Base-by-base conservation (phyloP, 2,797 vertebrate species). In the Lepus townsendii region DNA sequence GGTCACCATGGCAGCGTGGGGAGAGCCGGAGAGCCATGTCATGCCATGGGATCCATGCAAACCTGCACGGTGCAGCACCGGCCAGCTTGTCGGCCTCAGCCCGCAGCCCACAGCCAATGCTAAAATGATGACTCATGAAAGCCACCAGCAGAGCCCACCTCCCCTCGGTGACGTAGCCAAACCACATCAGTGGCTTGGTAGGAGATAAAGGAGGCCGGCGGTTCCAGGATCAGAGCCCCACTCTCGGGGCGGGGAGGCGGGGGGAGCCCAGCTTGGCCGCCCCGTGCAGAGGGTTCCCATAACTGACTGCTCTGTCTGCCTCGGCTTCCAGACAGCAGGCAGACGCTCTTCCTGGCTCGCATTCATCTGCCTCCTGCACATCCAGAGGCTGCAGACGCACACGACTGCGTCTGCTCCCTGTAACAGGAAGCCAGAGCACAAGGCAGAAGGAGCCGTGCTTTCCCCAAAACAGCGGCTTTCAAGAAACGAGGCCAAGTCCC, bases 381-480 rank as follows among this genome's bases (percentile, higher is more conserved):
- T 27, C 77, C 87, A 78, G 76, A 84, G 32, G 26, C 87, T 60
- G 13, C 26, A 54, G 54, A 79, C 72, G 24, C 35, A 22, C 17
- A 30, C 7, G 24, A 38, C 24, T 20, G 62, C 9, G 16, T 89
- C 68, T 69, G 0, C 32, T 52, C 69, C 1, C 30, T 9, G 22
- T 54, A 83, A 94, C 73, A 93, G 87, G 96, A 97, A 96, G 84
- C 42, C 27, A 38, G 8, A 68, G 38, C 91, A 68, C 52, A 83
- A 20, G 0, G 75, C 76, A 47, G 80, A 73, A 62, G 30, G 50
- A 78, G 16, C 35, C 47, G 38, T 24, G 20, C 72, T 87, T 71
- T 80, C n/a, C 89, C 89, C 77, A 14, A 66, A 84, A 62, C 32
- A 71, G 60, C 32, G 14, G 14, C 75, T 72, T 84, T 63, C 35